Base-by-base conservation (phyloP, 2,797 vertebrate species). In the Pterois miles region DNA sequence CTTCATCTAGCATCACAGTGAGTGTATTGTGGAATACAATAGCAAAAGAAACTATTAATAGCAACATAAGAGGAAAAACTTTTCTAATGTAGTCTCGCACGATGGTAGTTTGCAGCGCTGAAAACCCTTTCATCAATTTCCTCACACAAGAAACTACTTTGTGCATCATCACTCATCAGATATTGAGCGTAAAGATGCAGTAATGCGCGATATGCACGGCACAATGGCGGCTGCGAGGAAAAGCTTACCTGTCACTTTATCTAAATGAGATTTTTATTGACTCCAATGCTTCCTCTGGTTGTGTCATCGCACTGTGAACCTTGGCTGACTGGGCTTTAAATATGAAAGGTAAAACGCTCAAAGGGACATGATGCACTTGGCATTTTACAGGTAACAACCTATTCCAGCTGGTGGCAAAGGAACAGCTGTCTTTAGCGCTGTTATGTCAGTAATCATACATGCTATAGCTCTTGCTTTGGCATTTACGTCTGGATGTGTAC, bases 231-330 rank as follows among this genome's bases (percentile, higher is more conserved):
- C 66, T 57, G 64, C 46, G 54, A 71, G 65, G 56, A 67, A 67
- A 65, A 38, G 29, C 80, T 84, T 60, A 87, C 84, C 82, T 84
- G 80, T 86, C 85, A 83, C 80, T 87, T 86, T 81, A 88, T 92
- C 83, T 80, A 78, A 90, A 93, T 91, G 33, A 78, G 75, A 88
- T 90, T 92, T 81, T 40, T 85, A 91, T 90, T 79, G 83, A 90
- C 88, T 85, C 80, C 13, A 38, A 18, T 11, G 33, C 75, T 71
- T 59, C 74, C 82, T 71, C 71, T 23, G 50, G 81, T 71, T 65
- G 74, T 84, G 78, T 82, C 80, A 83, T 72, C 74, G 25, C 62
- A 29, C 76, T 13, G 34, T 52, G 48, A 89, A 74, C 65, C 75
- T 1, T 4, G 23, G 52, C 84, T 59, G 74, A 73, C 58, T 71